Evolutionary conservation across 2,888 invertebrate species (phyloP).

Genomic region (Amorpha juglandis): DNA sequence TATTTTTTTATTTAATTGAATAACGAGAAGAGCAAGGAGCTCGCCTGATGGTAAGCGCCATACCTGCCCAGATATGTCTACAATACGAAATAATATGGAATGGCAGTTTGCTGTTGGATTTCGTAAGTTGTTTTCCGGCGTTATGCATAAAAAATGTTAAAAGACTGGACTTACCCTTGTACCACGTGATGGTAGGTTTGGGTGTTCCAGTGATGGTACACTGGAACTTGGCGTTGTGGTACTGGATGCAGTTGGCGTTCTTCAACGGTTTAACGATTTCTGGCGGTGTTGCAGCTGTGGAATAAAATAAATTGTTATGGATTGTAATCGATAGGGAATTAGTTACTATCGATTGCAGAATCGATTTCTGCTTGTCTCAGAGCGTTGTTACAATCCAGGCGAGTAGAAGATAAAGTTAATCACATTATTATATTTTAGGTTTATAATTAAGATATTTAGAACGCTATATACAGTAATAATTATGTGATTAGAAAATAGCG

Average conservation of each 20-base stretch:
- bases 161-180: constrained; percentile 87
- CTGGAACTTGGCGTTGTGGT: constrained; percentile 97
- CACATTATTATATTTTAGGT: neutral
- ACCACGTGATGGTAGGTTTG: constrained; percentile 96
- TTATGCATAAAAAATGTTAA: neutral
- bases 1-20: no score
- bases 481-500: no score
- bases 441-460: no score
- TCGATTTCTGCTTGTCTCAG: neutral
- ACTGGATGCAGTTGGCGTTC: constrained; percentile 95
- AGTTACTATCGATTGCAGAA: neutral
- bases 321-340: neutral
- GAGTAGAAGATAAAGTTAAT: neutral
- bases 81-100: no score
- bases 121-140: neutral
- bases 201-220: constrained; percentile 96
- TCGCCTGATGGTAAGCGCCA: no score
- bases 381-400: neutral
- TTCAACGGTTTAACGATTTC: constrained; percentile 93
- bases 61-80: no score
- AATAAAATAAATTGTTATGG: neutral
- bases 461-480: no score
- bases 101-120: no score
- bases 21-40: no score
- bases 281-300: constrained; percentile 92